Percentiles rank a stretch among this genome's conserved stretches.
Evolutionary conservation across 2,113 vertebrate genomes (phyloP).

Genomic region (Syngnathus scovelli): DNA sequence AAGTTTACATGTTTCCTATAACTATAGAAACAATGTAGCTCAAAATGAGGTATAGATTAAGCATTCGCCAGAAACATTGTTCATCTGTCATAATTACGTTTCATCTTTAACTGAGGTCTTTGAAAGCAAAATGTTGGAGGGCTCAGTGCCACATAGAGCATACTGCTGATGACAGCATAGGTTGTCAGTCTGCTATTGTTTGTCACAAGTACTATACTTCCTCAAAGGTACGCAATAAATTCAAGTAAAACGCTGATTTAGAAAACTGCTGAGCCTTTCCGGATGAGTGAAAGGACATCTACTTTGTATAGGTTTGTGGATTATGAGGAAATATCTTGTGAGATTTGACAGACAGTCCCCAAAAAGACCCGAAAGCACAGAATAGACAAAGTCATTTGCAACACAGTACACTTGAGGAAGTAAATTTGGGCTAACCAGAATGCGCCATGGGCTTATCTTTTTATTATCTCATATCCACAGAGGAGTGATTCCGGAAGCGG

Average conservation of each 20-base stretch:
- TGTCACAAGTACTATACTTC: background rate
- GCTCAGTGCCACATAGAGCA: background rate
- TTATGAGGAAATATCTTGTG: background rate
- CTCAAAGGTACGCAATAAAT: background rate
- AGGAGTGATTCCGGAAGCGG: too few species aligned
- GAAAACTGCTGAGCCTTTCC: background rate
- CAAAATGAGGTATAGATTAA: background rate
- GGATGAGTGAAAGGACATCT: background rate
- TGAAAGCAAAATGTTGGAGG: background rate
- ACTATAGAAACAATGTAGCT: background rate
- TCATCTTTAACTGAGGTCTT: background rate
- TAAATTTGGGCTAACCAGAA: too few species aligned
- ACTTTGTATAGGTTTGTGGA: background rate
- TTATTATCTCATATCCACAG: too few species aligned
- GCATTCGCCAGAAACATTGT: too few species aligned
- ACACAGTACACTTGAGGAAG: too few species aligned
- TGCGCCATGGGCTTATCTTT: too few species aligned
- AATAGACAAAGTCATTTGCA: too few species aligned
- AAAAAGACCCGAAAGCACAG: too few species aligned
- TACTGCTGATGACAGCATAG: background rate
- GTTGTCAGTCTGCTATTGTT: background rate
- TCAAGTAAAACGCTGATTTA: background rate
- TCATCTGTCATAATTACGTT: background rate
- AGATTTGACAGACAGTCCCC: background rate
- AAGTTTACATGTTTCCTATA: background rate